Percentiles rank a stretch among this genome's conserved stretches.
Conservation (phyloP, 2,888 invertebrate species). For the Sycophila texana region DNA sequence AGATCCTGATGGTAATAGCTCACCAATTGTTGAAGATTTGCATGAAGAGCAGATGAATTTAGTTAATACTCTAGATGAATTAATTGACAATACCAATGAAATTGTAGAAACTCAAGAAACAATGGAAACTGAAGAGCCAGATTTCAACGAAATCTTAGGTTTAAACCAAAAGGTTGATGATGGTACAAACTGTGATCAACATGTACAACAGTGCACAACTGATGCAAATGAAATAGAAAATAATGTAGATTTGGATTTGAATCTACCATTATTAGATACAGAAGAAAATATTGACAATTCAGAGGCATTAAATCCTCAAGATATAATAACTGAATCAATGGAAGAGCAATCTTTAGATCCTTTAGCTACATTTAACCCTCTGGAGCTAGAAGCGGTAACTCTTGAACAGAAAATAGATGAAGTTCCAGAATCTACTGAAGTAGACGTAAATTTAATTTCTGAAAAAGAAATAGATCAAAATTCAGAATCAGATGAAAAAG, state of each 20-base stretch:
- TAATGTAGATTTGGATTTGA: slow-evolving; percentile 6
- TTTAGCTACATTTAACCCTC: slow-evolving; percentile 12
- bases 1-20: slow-evolving; percentile 56
- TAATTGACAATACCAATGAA: slow-evolving; percentile 21
- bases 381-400: slow-evolving; percentile 11
- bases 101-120: slow-evolving; percentile 10
- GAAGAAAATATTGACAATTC: slow-evolving; percentile 20
- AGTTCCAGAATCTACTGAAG: no score
- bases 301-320: slow-evolving; percentile 12
- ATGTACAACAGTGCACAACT: slow-evolving; percentile 4
- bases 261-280: slow-evolving; percentile 23
- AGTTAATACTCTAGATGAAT: slow-evolving; percentile 18
- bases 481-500: no score
- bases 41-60: slow-evolving; percentile 24
- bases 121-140: slow-evolving; percentile 13
- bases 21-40: slow-evolving; percentile 15
- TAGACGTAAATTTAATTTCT: no score
- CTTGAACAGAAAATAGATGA: no score
- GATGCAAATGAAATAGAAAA: slow-evolving; percentile 20
- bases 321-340: slow-evolving; percentile 3
- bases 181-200: background rate
- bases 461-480: no score
- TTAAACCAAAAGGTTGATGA: slow-evolving; percentile 28
- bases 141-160: slow-evolving; percentile 39
- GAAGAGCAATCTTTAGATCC: slow-evolving; percentile 30